These are phyloP conservation scores for Recurvirostra avosetta DNA, from an alignment of 2,113 vertebrate species.

Conservation along the genomic window DNA sequence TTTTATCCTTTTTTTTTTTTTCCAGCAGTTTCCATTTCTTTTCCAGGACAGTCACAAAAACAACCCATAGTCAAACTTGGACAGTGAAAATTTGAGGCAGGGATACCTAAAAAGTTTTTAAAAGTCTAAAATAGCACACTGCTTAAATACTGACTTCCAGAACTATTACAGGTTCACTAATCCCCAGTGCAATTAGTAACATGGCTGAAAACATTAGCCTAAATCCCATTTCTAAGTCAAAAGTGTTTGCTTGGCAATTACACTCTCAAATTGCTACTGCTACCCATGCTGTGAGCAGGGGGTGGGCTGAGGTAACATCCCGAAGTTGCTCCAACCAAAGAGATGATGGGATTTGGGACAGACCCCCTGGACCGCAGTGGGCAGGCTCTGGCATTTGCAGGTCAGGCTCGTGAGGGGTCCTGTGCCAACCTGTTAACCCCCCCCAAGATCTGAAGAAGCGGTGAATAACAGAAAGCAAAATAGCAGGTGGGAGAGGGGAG, in stretches of 20 bases:
- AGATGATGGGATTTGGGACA: not conserved
- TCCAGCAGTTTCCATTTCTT: not conserved
- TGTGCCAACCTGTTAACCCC: no score
- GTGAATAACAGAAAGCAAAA: not conserved
- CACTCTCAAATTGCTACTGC: not conserved
- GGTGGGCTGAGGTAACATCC: not conserved
- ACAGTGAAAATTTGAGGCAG: not conserved
- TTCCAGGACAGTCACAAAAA: not conserved
- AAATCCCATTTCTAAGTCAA: conserved; percentile 11
- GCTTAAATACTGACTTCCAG: not conserved
- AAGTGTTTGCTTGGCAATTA: not conserved
- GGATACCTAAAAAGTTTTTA: not conserved
- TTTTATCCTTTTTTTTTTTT: not conserved
- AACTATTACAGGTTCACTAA: not conserved
- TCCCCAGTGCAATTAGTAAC: not conserved
- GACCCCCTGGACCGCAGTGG: not conserved
- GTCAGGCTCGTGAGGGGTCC: not conserved
- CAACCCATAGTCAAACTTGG: not conserved
- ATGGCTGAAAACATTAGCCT: not conserved
- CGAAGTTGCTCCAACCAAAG: fast-evolving
- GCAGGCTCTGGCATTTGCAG: not conserved
- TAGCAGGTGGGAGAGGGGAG: not conserved
- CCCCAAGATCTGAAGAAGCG: not conserved
- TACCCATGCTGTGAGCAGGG: not conserved
- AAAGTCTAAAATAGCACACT: not conserved